These are phyloP conservation scores for Athalia cordata DNA, from an alignment of 2,888 invertebrate genomes.

Conservation along the genomic window DNA sequence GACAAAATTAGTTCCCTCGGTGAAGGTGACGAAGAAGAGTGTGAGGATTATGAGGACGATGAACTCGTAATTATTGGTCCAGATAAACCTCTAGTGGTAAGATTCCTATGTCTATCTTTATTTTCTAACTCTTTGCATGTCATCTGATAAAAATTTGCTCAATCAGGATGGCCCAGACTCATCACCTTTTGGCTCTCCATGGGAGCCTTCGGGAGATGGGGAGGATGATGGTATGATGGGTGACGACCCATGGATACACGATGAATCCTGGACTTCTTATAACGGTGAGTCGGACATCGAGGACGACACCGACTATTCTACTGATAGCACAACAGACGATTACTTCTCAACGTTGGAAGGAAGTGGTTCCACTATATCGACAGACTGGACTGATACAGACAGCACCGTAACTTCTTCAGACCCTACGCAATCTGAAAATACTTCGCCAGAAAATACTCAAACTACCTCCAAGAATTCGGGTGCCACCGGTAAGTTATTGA, in stretches of 20 bases:
- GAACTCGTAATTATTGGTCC: constrained; percentile 67
- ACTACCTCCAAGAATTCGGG: too few relatives aligned
- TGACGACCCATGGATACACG: constrained; percentile 53
- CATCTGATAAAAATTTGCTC: background rate
- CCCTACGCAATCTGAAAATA: too few relatives aligned
- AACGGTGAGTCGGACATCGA: constrained; percentile 55
- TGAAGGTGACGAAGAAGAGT: constrained; percentile 68
- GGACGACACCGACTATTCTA: background rate
- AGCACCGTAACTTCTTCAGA: too few relatives aligned
- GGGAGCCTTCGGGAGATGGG: constrained; percentile 50
- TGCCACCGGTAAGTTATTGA: too few relatives aligned
- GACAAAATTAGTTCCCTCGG: constrained; percentile 70
- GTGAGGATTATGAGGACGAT: constrained; percentile 77
- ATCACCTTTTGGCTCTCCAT: constrained; percentile 58
- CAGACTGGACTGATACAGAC: too few relatives aligned
- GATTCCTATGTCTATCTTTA: constrained; percentile 35
- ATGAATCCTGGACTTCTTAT: constrained; percentile 31
- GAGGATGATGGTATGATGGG: constrained; percentile 66
- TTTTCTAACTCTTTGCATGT: background rate
- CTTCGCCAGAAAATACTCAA: too few relatives aligned
- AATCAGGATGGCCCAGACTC: constrained; percentile 54
- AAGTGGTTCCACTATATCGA: too few relatives aligned
- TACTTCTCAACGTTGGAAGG: too few relatives aligned
- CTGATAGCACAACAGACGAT: too few relatives aligned
- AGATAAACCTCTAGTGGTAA: constrained; percentile 58